Conservation (phyloP, 2,113 vertebrate species). For the Alethe castanea region DNA sequence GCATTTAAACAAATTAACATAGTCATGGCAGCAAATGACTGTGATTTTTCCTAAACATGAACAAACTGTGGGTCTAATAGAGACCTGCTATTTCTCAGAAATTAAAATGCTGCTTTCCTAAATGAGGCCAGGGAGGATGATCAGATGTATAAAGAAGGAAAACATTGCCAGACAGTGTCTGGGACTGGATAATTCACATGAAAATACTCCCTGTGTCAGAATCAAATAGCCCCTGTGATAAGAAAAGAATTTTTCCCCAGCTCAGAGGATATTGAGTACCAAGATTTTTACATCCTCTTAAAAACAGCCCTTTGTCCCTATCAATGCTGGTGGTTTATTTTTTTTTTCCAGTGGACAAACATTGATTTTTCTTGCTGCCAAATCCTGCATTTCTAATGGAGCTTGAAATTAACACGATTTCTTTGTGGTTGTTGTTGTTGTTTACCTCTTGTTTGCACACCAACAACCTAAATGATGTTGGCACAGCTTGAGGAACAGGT, state of each 20-base stretch:
- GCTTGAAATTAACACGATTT: conserved; percentile 69
- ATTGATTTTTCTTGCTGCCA: conserved; percentile 68
- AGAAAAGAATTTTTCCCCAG: conserved; percentile 24
- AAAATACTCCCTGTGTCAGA: conserved; percentile 23
- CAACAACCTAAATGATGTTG: conserved; percentile 33
- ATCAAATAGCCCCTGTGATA: conserved; percentile 9
- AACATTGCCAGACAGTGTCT: conserved; percentile 13
- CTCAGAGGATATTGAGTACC: conserved; percentile 17
- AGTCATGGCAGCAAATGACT: neutral
- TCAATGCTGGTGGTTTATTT: neutral
- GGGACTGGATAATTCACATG: conserved; percentile 10
- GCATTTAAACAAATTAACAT: conserved; percentile 16
- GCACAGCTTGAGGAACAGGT: conserved; percentile 19
- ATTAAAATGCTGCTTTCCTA: neutral
- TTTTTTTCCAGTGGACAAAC: conserved; percentile 56
- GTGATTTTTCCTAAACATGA: conserved; percentile 1
- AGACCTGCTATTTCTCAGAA: neutral
- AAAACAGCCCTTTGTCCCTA: neutral
- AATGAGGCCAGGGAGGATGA: conserved; percentile 23
- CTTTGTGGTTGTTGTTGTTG: conserved; percentile 31
- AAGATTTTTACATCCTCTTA: conserved; percentile 20
- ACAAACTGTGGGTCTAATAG: neutral
- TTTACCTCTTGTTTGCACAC: conserved; percentile 49
- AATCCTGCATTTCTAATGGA: conserved; percentile 68
- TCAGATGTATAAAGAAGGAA: conserved; percentile 50